Percentiles rank a stretch among this genome's conserved stretches.
phyloP scores from a whole-genome alignment of 2,113 vertebrate genomes.

The Acanthochromis polyacanthus region DNA sequence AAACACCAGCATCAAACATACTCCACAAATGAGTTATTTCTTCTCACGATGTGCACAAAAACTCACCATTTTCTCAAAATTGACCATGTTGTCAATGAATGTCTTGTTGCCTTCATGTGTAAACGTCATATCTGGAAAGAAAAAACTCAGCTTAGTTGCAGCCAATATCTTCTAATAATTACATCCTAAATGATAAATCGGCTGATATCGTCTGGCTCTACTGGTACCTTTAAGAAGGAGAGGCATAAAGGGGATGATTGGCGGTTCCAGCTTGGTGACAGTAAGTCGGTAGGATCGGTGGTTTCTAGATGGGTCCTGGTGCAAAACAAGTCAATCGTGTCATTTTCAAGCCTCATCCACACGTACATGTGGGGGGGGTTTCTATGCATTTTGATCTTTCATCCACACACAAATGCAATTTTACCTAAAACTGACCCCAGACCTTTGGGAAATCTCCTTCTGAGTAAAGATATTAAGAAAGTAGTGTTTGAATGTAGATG shows the following conservation, averaged over 20 bases:
- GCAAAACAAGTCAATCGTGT: slow-evolving; percentile 12
- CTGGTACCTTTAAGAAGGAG: slow-evolving; percentile 96
- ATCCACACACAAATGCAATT: no score
- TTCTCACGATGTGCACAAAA: background rate
- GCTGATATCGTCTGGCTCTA: background rate
- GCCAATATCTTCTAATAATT: background rate
- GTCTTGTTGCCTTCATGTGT: slow-evolving; percentile 99
- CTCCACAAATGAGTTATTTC: background rate
- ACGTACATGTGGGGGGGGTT: no score
- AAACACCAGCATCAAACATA: background rate
- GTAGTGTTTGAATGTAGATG: no score
- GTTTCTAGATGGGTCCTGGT: slow-evolving; percentile 96
- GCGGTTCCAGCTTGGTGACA: slow-evolving; percentile 96
- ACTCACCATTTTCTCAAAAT: slow-evolving; percentile 99
- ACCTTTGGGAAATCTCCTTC: no score
- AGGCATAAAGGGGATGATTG: slow-evolving; percentile 98
- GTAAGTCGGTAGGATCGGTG: slow-evolving; percentile 95
- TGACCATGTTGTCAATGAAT: slow-evolving; percentile 94
- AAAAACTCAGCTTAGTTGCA: slow-evolving; percentile 33
- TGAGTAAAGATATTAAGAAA: no score
- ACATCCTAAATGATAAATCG: background rate
- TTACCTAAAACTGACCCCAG: no score
- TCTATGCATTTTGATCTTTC: no score
- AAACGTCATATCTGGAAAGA: slow-evolving; percentile 95
- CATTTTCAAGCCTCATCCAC: background rate